Conservation (phyloP, 35 echinoderm and acorn worm genomes). For the Acanthaster planci region DNA sequence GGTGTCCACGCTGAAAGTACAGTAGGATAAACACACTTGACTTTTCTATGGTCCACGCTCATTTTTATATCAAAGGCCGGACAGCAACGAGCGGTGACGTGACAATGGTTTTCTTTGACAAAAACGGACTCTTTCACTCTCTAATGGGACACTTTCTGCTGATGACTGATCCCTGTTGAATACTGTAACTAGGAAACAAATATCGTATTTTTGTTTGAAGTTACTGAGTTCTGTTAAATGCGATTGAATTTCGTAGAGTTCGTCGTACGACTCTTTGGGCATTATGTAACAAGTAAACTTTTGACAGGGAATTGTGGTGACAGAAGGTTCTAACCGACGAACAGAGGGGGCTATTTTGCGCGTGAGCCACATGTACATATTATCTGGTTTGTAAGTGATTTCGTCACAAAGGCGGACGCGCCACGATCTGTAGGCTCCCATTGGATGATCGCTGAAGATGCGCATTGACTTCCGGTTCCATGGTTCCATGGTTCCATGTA, state of each 20-base stretch:
- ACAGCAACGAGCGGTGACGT: slow-evolving; percentile 1
- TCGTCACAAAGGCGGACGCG: too few species aligned
- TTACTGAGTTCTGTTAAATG: background rate
- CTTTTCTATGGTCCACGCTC: background rate
- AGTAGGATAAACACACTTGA: background rate
- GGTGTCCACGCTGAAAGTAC: slow-evolving; percentile 2
- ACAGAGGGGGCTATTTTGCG: too few species aligned
- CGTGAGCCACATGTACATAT: too few species aligned
- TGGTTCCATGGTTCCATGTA: too few species aligned
- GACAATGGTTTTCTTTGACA: background rate
- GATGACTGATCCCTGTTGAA: background rate
- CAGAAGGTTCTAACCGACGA: too few species aligned
- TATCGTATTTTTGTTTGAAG: background rate
- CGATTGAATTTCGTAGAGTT: too few species aligned
- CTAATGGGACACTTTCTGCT: background rate
- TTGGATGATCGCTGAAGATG: too few species aligned
- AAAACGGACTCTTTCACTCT: background rate
- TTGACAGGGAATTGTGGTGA: background rate
- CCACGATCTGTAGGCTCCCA: too few species aligned
- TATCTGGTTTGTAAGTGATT: too few species aligned
- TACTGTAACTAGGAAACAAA: background rate
- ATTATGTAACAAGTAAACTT: background rate
- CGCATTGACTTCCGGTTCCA: too few species aligned
- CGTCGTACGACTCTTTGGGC: background rate
- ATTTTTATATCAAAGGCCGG: background rate